Evolutionary conservation across 2,113 vertebrate genomes (phyloP).

Genomic region (Oncorhynchus mykiss): DNA sequence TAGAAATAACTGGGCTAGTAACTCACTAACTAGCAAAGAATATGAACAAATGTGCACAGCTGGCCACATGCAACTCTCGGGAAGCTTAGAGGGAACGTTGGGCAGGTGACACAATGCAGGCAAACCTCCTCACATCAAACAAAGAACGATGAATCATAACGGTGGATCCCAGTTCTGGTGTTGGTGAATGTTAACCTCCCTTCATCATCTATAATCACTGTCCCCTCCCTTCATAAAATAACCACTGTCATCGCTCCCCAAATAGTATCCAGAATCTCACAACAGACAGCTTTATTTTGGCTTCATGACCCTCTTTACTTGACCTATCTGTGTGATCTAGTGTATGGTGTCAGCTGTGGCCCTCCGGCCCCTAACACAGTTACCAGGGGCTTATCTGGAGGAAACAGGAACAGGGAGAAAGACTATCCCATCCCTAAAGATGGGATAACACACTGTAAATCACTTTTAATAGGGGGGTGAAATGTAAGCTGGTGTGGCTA

Average conservation of each 20-base stretch:
- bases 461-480: conserved; percentile 21
- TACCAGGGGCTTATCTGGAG: conserved; percentile 37
- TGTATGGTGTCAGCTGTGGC: not conserved
- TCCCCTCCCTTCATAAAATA: conserved; percentile 12
- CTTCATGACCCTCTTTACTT: conserved; percentile 27
- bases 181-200: not conserved
- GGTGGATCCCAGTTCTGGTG: conserved; percentile 1
- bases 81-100: no score
- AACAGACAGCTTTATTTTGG: conserved; percentile 28
- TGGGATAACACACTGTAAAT: conserved; percentile 12
- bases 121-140: conserved; percentile 3
- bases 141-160: conserved; percentile 2
- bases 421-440: conserved; percentile 28
- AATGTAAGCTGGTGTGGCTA: conserved; percentile 21
- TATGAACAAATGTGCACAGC: no score
- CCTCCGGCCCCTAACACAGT: conserved; percentile 11
- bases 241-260: conserved; percentile 32
- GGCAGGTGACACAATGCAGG: not conserved
- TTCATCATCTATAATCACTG: not conserved
- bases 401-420: conserved; percentile 53
- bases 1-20: no score
- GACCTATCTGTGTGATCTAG: conserved; percentile 38
- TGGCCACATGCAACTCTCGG: no score
- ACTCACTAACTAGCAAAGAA: no score
- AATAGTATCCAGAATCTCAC: conserved; percentile 25